Base-by-base conservation (phyloP, 2,888 invertebrate species). In the Tetramorium bicarinatum region DNA sequence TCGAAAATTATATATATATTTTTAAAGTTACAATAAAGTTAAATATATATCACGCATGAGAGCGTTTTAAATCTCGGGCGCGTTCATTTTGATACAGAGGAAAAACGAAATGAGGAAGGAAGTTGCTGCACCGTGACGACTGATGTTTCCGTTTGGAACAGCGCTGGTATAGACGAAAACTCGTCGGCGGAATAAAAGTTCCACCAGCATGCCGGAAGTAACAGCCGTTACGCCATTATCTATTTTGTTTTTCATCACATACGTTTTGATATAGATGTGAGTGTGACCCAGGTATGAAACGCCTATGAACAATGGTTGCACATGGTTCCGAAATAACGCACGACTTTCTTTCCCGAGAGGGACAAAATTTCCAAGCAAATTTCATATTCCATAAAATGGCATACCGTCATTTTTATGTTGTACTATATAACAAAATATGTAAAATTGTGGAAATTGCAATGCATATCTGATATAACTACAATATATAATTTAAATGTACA, bases 201-300 rank as follows among this genome's bases (percentile, higher is more conserved):
- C 88, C 85, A 88, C 86, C 87, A 88, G 87, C 62, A 52, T 29
- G 85, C 89, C 92, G 93, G 93, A 93, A 93, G 91, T 87, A 85
- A 85, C 88, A 88, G 87, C 87, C 88, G 87, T 88, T 92, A 87
- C 86, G 85, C 90, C 87, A 92, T 92, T 92, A 92, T 93, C 92
- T 91, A 91, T 91, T 92, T 91, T 86, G 90, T 89, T 89, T 90
- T 90, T 85, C 84, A 85, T 61, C 64, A 76, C 86, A 87, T 88
- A 86, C 84, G 83, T 77, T 59, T 72, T 21, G 3, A 76, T 9
- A 62, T 52, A 66, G 59, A 38, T 83, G 84, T 86, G 74, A 82
- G 72, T 82, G 83, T 75, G 62, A 61, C n/a, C 11, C 81, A 56
- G 87, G 69, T 85, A 83, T 67, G 38, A 83, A 59, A 76, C 83